Base-by-base conservation (phyloP, 2,113 vertebrate species). In the Hiodon alosoides region DNA sequence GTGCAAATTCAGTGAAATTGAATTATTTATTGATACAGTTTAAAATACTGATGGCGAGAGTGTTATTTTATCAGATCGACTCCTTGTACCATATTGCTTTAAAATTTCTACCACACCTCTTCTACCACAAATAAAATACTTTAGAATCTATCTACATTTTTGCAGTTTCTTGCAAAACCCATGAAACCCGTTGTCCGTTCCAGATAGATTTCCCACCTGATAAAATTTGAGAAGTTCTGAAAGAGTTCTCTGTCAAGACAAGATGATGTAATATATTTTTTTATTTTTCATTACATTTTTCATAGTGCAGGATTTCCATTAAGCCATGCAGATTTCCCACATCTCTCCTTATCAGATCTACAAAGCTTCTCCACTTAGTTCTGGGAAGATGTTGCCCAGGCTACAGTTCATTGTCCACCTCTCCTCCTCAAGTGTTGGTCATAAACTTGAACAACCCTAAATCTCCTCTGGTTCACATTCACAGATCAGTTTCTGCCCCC, bases 291-390 rank as follows among this genome's bases (percentile, higher is more conserved):
- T 73, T 62, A 13, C 7, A 17, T 16, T 60, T 61, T 10, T 62
- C 31, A 4, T 10, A 5, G 58, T 53, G 54, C 52, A 70, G 57
- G 47, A 3, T 76, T 76, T 69, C 5, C 51, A 70, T 53, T 69
- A 62, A 69, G 59, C 55, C 13, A 9, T 11, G 5, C 2, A 57
- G 55, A 48, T 68, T 68, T 11, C 60, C 14, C n/a, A 51, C 50
- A 46, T 69, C 62, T 54, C 67, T 11, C 10, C n/a, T 69, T 76
- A 61, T 69, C 74, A 61, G 9, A 55, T 5, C 16, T 48, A 48
- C 50, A 14, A 6, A 53, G 74, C 46, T 61, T 59, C 4, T 69
- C 58, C 58, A 52, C 74, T 17, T 55, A 14, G 47, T 67, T 50
- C 17, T 9, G 13, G 53, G 31, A 48, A 53, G 16, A 14, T 8